Conservation (phyloP, 1,140 invertebrate species). For the Drosophila repletoides region DNA sequence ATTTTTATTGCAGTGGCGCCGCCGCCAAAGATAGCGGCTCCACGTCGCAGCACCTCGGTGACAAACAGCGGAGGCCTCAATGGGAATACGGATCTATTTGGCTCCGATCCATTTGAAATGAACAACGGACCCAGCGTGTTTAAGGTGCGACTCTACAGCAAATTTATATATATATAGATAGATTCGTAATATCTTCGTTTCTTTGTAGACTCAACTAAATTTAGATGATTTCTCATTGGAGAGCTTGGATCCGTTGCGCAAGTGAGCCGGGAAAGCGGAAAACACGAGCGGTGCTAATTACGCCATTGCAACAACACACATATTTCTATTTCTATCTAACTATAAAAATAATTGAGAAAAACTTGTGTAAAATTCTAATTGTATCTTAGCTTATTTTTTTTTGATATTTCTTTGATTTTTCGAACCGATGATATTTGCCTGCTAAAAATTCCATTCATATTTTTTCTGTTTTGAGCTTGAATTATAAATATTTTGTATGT, state of each 20-base stretch:
- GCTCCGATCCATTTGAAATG: constrained; percentile 86
- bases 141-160: constrained; percentile 43
- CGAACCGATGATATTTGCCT: constrained; percentile 23
- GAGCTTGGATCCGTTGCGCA: constrained; percentile 90
- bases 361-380: constrained; percentile 10
- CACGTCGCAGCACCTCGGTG: constrained; percentile 72
- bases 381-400: constrained; percentile 17
- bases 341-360: not conserved
- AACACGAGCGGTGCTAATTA: constrained; percentile 57
- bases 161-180: too few species aligned
- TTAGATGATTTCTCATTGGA: constrained; percentile 93
- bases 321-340: constrained; percentile 19
- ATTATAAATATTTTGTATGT: constrained; percentile 43
- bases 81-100: constrained; percentile 86
- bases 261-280: constrained; percentile 52
- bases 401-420: constrained; percentile 17
- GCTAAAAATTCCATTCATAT: constrained; percentile 11
- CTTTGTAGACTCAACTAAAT: constrained; percentile 67
- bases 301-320: constrained; percentile 55
- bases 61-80: constrained; percentile 81
- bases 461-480: constrained; percentile 29
- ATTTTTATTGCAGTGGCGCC: constrained; percentile 87
- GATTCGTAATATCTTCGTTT: not conserved
- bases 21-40: constrained; percentile 87
- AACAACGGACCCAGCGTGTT: constrained; percentile 75